phyloP scores from a whole-genome alignment of 2,888 invertebrate species.

The Fabriciana adippe region DNA sequence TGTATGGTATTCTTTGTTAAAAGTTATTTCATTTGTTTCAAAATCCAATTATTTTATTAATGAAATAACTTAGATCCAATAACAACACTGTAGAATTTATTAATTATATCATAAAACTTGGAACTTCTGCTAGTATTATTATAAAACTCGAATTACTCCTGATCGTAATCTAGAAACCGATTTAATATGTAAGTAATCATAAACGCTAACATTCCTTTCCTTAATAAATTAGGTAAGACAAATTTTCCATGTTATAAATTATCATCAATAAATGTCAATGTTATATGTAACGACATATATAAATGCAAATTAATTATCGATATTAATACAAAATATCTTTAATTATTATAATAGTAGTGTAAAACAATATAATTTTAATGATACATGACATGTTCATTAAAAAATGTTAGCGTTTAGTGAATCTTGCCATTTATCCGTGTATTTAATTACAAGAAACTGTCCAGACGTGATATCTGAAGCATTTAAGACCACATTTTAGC shows the following conservation, averaged over 20 bases:
- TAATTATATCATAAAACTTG: neutral
- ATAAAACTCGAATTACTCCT: neutral
- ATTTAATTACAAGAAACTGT: slow-evolving; percentile 61
- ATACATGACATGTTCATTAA: slow-evolving; percentile 37
- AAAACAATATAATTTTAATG: slow-evolving; percentile 26
- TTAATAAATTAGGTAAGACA: slow-evolving; percentile 40
- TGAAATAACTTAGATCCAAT: neutral
- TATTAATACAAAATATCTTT: slow-evolving; percentile 26
- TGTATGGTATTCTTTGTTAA: neutral
- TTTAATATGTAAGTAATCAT: slow-evolving; percentile 59
- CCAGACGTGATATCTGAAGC: slow-evolving; percentile 41
- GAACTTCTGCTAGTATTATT: neutral
- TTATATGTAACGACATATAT: slow-evolving; percentile 32
- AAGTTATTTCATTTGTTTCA: neutral
- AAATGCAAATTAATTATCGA: slow-evolving; percentile 22
- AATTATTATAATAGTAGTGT: slow-evolving; percentile 32
- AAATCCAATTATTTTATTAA: neutral
- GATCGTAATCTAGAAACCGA: slow-evolving; percentile 30
- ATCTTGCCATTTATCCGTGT: slow-evolving; percentile 74
- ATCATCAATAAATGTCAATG: slow-evolving; percentile 34
- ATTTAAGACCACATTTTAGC: neutral
- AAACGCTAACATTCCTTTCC: slow-evolving; percentile 79
- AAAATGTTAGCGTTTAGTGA: slow-evolving; percentile 79
- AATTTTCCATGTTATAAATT: slow-evolving; percentile 39
- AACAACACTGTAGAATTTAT: neutral